Conservation (phyloP, 2,888 invertebrate species). For the Hetaerina titia region DNA sequence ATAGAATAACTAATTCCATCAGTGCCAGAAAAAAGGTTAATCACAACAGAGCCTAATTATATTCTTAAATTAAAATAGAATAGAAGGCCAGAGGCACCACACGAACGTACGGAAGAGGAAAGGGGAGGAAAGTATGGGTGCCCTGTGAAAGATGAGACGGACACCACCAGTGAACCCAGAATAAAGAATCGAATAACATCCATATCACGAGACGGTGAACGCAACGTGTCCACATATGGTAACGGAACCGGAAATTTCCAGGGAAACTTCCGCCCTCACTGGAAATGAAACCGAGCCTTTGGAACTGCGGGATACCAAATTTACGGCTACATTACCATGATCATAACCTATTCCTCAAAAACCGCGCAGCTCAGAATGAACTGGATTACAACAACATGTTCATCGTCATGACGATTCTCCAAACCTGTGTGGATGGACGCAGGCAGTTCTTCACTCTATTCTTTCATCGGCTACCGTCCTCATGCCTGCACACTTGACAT, state of each 20-base stretch:
- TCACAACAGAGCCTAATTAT: too few species aligned
- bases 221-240: neutral
- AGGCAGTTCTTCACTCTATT: too few species aligned
- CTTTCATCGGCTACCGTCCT: too few species aligned
- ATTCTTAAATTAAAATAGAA: neutral
- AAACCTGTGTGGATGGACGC: too few species aligned
- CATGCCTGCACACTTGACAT: too few species aligned
- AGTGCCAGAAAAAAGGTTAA: too few species aligned
- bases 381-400: neutral
- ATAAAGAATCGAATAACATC: neutral
- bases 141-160: neutral
- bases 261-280: neutral
- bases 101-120: neutral
- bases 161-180: neutral
- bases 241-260: conserved; percentile 3
- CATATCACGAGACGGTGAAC: neutral
- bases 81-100: neutral
- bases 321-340: neutral
- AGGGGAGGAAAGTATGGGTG: neutral
- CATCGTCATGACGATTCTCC: too few species aligned
- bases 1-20: too few species aligned
- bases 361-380: neutral
- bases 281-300: neutral
- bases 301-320: neutral
- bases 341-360: neutral